A percentile compares a stretch with the other conserved stretches of the same genome.
Conservation (phyloP, 1,140 invertebrate species). For the Onthophagus taurus region DNA sequence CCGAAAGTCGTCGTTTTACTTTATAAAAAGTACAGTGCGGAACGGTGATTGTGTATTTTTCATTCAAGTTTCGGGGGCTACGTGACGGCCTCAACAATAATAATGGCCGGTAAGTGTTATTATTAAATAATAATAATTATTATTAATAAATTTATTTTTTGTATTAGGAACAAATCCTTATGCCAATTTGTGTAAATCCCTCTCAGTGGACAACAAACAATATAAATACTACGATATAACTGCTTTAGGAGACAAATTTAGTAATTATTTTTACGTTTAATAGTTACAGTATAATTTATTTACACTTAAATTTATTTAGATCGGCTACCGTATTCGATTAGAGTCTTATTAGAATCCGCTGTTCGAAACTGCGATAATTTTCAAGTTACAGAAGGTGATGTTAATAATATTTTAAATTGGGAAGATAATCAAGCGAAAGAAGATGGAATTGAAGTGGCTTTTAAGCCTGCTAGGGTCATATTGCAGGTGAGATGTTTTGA, state of each 20-base stretch:
- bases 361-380: slow-evolving; percentile 95
- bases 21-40: too few species aligned
- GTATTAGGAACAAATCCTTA: slow-evolving; percentile 58
- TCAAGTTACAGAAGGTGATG: slow-evolving; percentile 76
- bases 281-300: slow-evolving; percentile 7
- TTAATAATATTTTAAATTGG: slow-evolving; percentile 89
- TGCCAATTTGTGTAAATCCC: slow-evolving; percentile 52
- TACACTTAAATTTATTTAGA: slow-evolving; percentile 41
- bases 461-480: slow-evolving; percentile 91
- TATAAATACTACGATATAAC: slow-evolving; percentile 70
- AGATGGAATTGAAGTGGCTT: slow-evolving; percentile 83
- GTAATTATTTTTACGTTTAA: slow-evolving; percentile 45
- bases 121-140: slow-evolving; percentile 11
- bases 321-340: slow-evolving; percentile 85
- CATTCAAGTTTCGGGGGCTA: too few species aligned
- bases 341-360: slow-evolving; percentile 89
- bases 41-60: too few species aligned
- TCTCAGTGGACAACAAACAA: slow-evolving; percentile 53
- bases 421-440: slow-evolving; percentile 58
- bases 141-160: slow-evolving; percentile 5
- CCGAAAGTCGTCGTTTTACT: too few species aligned
- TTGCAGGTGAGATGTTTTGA: slow-evolving; percentile 64
- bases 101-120: slow-evolving; percentile 36
- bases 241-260: slow-evolving; percentile 61
- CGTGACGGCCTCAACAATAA: slow-evolving; percentile 31